Evolutionary conservation across 1,140 invertebrate genomes (phyloP).

Genomic region (Cydia amplana): DNA sequence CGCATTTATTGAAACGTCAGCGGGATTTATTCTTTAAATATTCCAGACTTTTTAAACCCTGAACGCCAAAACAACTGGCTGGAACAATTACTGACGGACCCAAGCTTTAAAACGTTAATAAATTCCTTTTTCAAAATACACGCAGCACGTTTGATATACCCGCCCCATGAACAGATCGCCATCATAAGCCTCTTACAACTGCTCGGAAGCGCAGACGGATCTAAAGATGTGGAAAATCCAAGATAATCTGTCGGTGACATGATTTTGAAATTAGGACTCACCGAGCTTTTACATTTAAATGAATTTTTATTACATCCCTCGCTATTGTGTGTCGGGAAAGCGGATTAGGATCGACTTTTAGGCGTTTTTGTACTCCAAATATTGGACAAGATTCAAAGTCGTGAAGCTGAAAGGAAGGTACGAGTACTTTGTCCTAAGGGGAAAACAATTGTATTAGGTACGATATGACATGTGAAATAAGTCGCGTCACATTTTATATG

Average conservation of each 20-base stretch:
- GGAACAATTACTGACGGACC: not conserved
- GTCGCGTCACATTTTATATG: not conserved
- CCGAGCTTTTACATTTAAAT: slow-evolving; percentile 53
- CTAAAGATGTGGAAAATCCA: slow-evolving; percentile 58
- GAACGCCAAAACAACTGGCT: slow-evolving; percentile 13
- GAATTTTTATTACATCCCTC: slow-evolving; percentile 34
- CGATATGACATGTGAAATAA: not conserved
- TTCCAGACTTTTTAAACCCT: not conserved
- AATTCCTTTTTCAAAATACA: slow-evolving; percentile 9
- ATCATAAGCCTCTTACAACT: slow-evolving; percentile 62
- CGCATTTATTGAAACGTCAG: slow-evolving; percentile 30
- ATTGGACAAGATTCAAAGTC: not conserved
- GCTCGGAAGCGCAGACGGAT: slow-evolving; percentile 42
- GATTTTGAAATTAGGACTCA: slow-evolving; percentile 59
- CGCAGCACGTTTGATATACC: slow-evolving; percentile 12
- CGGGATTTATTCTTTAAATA: slow-evolving; percentile 26
- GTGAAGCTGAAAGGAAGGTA: not conserved
- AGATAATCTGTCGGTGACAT: slow-evolving; percentile 60
- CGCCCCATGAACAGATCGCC: slow-evolving; percentile 48
- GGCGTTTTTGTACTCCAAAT: slow-evolving; percentile 15
- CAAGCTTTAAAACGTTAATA: slow-evolving; percentile 4
- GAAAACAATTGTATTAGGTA: not conserved
- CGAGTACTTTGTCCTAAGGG: not conserved
- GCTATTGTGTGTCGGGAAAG: slow-evolving; percentile 4
- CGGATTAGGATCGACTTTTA: slow-evolving; percentile 26